Conservation (phyloP, 2,888 invertebrate species). For the Aelia acuminata region DNA sequence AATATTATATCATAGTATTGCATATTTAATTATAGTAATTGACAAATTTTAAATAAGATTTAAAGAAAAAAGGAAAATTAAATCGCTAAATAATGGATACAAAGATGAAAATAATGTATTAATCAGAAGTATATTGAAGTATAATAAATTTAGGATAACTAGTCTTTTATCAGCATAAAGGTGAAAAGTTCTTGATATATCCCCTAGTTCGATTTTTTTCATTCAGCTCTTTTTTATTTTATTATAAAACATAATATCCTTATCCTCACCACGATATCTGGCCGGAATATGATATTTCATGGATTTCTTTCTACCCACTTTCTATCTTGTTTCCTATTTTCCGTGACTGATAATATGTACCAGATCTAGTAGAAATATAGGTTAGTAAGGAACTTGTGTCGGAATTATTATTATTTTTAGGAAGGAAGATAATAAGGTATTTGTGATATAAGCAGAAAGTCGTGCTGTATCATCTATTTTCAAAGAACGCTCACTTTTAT, state of each 20-base stretch:
- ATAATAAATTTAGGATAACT: too few relatives aligned
- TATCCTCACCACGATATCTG: not conserved
- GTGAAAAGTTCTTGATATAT: too few relatives aligned
- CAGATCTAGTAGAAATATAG: not conserved
- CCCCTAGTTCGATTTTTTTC: too few relatives aligned
- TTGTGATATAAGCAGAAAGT: constrained; percentile 1
- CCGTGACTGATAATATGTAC: not conserved
- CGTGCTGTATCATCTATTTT: not conserved
- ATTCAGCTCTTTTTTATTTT: too few relatives aligned
- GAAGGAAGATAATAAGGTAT: not conserved
- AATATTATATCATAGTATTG: too few relatives aligned
- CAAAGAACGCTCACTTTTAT: not conserved
- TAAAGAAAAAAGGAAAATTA: too few relatives aligned
- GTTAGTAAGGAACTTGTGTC: constrained; percentile 19
- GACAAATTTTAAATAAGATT: too few relatives aligned
- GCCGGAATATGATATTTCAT: not conserved
- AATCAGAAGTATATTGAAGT: too few relatives aligned
- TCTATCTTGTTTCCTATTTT: not conserved
- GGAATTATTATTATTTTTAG: not conserved
- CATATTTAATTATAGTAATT: too few relatives aligned
- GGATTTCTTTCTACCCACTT: not conserved
- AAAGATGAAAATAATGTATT: too few relatives aligned
- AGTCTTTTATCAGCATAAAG: too few relatives aligned
- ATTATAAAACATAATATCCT: not conserved
- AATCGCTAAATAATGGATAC: too few relatives aligned